phyloP scores from a whole-genome alignment of 2,113 vertebrate genomes.

The Galemys pyrenaicus region DNA sequence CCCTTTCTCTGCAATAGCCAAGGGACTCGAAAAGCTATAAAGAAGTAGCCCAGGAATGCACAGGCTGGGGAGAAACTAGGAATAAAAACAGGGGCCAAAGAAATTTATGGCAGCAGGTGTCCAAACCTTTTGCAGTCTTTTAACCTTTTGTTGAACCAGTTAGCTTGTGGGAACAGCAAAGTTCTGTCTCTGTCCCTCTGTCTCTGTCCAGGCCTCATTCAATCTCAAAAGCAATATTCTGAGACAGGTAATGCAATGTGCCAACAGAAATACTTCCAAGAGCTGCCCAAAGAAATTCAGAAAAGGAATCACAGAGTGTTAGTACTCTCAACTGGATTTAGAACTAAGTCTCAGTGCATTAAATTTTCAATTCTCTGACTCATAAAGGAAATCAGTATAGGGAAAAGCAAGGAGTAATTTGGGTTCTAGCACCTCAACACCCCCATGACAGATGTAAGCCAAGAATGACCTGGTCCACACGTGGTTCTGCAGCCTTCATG shows the following conservation, averaged over 20 bases:
- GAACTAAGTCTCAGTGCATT: neutral
- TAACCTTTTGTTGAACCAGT: too few species aligned
- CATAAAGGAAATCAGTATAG: neutral
- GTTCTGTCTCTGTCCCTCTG: too few species aligned
- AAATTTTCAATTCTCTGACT: neutral
- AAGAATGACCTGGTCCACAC: neutral
- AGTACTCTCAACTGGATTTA: slow-evolving; percentile 1
- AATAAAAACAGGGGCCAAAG: too few species aligned
- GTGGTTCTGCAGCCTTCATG: neutral
- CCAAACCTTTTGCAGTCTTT: too few species aligned
- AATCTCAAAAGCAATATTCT: neutral
- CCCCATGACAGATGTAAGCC: neutral
- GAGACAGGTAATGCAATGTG: neutral
- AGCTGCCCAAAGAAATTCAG: slow-evolving; percentile 13
- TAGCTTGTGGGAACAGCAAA: too few species aligned
- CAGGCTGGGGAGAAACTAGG: too few species aligned
- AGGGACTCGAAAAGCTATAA: too few species aligned
- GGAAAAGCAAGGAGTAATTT: neutral
- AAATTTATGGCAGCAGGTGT: too few species aligned
- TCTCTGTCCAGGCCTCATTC: too few species aligned
- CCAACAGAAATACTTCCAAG: slow-evolving; percentile 34
- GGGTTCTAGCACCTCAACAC: neutral
- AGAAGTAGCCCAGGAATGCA: too few species aligned
- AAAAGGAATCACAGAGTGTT: neutral
- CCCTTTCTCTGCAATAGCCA: too few species aligned